A percentile compares a stretch with the other conserved stretches of the same genome.
Conservation (phyloP, 2,113 vertebrate species). For the Pontoporia blainvillei region DNA sequence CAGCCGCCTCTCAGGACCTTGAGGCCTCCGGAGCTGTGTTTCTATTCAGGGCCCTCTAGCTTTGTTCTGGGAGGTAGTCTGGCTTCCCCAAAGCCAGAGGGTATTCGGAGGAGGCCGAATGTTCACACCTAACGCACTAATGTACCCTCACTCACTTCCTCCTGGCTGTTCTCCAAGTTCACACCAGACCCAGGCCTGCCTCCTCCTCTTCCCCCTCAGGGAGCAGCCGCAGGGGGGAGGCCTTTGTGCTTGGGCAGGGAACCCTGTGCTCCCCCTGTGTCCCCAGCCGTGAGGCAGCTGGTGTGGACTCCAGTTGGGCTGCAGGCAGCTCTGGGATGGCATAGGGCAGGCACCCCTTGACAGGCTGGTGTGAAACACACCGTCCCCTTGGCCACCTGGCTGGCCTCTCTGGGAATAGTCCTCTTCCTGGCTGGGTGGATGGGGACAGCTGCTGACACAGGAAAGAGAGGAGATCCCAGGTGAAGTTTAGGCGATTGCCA, state of each 20-base stretch:
- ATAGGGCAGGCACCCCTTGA: not conserved
- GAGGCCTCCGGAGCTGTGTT: not conserved
- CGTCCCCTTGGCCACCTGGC: not conserved
- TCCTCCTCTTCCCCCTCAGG: not conserved
- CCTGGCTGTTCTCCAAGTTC: not conserved
- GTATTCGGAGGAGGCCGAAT: not conserved
- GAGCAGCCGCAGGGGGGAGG: not conserved
- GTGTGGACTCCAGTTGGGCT: not conserved
- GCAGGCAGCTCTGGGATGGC: not conserved
- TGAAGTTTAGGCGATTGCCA: not conserved
- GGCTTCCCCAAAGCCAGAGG: not conserved
- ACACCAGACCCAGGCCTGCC: not conserved
- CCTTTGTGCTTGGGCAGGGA: not conserved
- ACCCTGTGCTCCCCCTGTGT: not conserved
- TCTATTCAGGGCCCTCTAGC: not conserved
- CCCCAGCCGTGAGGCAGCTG: not conserved
- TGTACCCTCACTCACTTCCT: not conserved
- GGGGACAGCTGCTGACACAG: not conserved
- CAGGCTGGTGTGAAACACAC: not conserved
- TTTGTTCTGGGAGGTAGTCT: not conserved
- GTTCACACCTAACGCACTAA: not conserved
- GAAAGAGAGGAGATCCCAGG: slow-evolving; percentile 9
- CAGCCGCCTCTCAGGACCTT: not conserved
- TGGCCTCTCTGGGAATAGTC: not conserved
- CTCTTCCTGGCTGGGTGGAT: not conserved